These are phyloP conservation scores for Corapipo altera DNA, from an alignment of 2,113 vertebrate genomes.

Conservation along the genomic window DNA sequence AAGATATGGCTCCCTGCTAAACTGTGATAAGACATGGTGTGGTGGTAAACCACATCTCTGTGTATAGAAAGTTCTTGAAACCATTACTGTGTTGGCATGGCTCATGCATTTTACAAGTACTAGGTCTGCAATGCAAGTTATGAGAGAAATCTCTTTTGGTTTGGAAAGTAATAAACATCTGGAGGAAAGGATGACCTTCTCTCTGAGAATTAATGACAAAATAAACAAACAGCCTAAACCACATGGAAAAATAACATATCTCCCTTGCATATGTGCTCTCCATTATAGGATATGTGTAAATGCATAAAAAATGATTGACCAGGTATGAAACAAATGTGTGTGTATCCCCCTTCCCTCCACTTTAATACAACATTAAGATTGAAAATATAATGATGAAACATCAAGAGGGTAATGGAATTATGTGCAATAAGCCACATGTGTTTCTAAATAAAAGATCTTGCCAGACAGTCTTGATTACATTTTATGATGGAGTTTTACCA, in stretches of 20 bases:
- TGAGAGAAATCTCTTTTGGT: slow-evolving; percentile 18
- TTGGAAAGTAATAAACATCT: slow-evolving; percentile 55
- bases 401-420: background rate
- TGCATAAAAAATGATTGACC: background rate
- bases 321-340: slow-evolving; percentile 3
- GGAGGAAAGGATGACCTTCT: slow-evolving; percentile 37
- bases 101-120: slow-evolving; percentile 42
- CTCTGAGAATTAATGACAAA: slow-evolving; percentile 39
- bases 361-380: background rate
- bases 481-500: slow-evolving; percentile 48
- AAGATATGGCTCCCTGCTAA: background rate
- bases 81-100: background rate
- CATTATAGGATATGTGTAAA: background rate
- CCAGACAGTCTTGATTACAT: slow-evolving; percentile 60
- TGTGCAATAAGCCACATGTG: slow-evolving; percentile 34
- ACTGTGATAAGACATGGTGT: background rate
- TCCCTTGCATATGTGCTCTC: background rate
- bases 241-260: slow-evolving; percentile 10
- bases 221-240: slow-evolving; percentile 50
- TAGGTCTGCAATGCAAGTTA: slow-evolving; percentile 19
- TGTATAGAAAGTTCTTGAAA: slow-evolving; percentile 38
- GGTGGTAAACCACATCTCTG: slow-evolving; percentile 12
- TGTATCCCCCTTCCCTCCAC: background rate
- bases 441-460: slow-evolving; percentile 62
- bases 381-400: background rate